phyloP scores from a whole-genome alignment of 2,888 invertebrate species.

The Phaonia tiefii region DNA sequence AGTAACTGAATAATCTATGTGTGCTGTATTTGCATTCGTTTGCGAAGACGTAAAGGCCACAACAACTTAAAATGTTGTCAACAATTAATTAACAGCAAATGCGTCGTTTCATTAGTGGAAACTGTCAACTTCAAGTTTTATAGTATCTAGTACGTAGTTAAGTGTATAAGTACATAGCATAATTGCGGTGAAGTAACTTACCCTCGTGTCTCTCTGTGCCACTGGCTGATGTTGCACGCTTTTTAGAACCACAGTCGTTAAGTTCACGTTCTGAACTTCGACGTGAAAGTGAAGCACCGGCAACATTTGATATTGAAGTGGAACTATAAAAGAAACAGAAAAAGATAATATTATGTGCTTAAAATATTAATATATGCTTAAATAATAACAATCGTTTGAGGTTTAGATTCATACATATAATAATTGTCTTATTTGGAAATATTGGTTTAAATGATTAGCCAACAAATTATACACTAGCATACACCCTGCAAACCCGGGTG shows the following conservation, averaged over 20 bases:
- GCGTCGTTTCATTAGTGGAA: constrained; percentile 49
- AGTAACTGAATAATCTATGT: constrained; percentile 51
- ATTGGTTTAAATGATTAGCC: too few relatives aligned
- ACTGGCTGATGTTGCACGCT: constrained; percentile 88
- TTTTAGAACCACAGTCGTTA: constrained; percentile 85
- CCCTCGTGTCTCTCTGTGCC: constrained; percentile 87
- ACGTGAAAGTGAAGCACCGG: constrained; percentile 89
- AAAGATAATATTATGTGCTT: not conserved
- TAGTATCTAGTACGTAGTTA: constrained; percentile 28
- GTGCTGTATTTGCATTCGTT: constrained; percentile 30
- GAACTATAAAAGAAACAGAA: constrained; percentile 82
- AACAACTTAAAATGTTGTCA: constrained; percentile 60
- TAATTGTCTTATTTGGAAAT: too few relatives aligned
- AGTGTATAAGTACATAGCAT: not conserved
- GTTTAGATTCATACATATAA: too few relatives aligned
- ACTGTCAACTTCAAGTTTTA: constrained; percentile 44
- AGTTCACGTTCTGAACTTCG: constrained; percentile 92
- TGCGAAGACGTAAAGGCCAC: constrained; percentile 11
- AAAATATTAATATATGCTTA: not conserved
- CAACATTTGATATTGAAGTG: constrained; percentile 94
- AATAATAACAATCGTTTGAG: constrained; percentile 14
- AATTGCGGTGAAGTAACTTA: constrained; percentile 74
- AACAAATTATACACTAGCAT: too few relatives aligned
- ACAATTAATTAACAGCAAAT: constrained; percentile 68
- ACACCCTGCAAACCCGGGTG: too few relatives aligned